Evolutionary conservation across 2,113 vertebrate genomes (phyloP).

Genomic region (Campylorhamphus procurvoides): DNA sequence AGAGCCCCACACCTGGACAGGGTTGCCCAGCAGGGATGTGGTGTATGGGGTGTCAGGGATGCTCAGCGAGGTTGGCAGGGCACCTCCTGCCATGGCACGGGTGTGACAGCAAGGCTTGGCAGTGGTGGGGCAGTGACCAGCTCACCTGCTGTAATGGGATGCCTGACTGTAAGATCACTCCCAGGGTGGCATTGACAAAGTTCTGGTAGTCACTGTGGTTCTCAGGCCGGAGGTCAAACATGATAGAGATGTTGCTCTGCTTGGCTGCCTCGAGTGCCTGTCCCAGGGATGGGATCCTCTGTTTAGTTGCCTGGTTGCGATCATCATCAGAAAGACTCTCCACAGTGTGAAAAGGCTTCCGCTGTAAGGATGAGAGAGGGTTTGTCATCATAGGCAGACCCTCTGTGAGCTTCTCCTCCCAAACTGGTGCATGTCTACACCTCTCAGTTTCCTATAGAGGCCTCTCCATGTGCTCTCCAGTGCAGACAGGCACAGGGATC

Average conservation of each 20-base stretch:
- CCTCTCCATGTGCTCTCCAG: neutral
- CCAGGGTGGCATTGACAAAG: slow-evolving; percentile 73
- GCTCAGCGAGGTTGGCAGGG: neutral
- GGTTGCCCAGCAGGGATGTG: neutral
- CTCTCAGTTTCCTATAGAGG: neutral
- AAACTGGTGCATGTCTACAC: neutral
- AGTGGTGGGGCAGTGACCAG: neutral
- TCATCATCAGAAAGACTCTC: slow-evolving; percentile 73
- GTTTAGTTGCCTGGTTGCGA: slow-evolving; percentile 41
- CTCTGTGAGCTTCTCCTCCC: neutral
- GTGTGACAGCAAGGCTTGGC: neutral
- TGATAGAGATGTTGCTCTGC: slow-evolving; percentile 78
- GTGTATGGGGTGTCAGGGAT: neutral
- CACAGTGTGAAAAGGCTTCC: slow-evolving; percentile 79
- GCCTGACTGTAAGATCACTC: slow-evolving; percentile 66
- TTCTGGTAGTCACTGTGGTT: slow-evolving; percentile 64
- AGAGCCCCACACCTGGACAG: neutral
- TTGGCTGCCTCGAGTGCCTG: slow-evolving; percentile 75
- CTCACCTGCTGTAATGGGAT: slow-evolving; percentile 78
- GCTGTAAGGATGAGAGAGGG: slow-evolving; percentile 66
- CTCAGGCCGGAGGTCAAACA: slow-evolving; percentile 87
- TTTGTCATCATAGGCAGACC: neutral
- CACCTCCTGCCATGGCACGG: neutral
- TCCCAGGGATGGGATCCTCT: slow-evolving; percentile 78
- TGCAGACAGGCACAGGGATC: neutral